A percentile compares a stretch with the other conserved stretches of the same genome.
These are phyloP conservation scores for Acleris laterana DNA, from an alignment of 2,888 invertebrate genomes.

Conservation along the genomic window DNA sequence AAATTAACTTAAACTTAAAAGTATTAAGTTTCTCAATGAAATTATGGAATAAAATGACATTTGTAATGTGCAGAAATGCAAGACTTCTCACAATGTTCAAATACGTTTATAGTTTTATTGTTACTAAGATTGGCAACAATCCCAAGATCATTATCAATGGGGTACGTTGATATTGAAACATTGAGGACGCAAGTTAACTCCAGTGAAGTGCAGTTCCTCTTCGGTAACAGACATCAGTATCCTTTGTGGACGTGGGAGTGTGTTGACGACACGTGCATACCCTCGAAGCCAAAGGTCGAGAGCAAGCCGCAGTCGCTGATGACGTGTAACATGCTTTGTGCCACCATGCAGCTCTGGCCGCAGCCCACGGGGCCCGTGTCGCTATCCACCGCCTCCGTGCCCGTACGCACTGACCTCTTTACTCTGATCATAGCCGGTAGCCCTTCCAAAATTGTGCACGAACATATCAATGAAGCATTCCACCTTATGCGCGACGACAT, in stretches of 20 bases:
- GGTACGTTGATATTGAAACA: neutral
- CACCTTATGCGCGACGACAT: slow-evolving; percentile 75
- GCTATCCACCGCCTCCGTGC: slow-evolving; percentile 86
- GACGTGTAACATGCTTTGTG: slow-evolving; percentile 90
- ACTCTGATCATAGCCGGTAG: slow-evolving; percentile 64
- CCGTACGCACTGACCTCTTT: slow-evolving; percentile 82
- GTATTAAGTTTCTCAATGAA: neutral
- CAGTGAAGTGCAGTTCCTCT: neutral
- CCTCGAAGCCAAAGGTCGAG: slow-evolving; percentile 60
- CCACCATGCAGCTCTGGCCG: slow-evolving; percentile 89
- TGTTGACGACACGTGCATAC: slow-evolving; percentile 86
- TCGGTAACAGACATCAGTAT: slow-evolving; percentile 59
- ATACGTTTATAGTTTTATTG: slow-evolving; percentile 1
- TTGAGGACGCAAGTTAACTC: neutral
- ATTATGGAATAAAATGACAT: neutral
- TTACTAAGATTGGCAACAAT: neutral
- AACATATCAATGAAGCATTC: slow-evolving; percentile 73
- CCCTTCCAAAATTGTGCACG: slow-evolving; percentile 59
- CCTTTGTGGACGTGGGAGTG: slow-evolving; percentile 92
- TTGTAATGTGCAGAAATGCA: neutral
- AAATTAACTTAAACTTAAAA: no score
- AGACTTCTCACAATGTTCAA: neutral
- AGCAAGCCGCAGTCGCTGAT: slow-evolving; percentile 83
- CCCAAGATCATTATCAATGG: neutral
- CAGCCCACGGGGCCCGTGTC: slow-evolving; percentile 88